Evolutionary conservation across 2,797 vertebrate genomes (phyloP).

Genomic region (Esox masquinongy): DNA sequence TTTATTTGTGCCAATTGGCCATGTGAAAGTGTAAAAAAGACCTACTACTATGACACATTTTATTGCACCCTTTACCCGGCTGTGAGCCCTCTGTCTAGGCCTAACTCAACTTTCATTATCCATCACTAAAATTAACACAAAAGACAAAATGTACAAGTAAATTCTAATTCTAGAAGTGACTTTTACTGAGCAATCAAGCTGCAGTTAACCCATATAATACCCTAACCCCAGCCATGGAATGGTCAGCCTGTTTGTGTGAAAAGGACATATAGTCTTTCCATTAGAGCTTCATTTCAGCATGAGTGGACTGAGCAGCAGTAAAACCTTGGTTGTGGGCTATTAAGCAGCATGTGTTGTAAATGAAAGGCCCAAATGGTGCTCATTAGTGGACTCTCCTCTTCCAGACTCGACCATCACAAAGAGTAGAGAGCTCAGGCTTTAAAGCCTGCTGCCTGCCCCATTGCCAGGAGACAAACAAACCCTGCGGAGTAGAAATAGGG

Average conservation of each 20-base stretch:
- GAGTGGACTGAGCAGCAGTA: constrained; percentile 48
- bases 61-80: neutral
- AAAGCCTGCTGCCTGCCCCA: constrained; percentile 16
- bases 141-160: neutral
- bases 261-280: constrained; percentile 50
- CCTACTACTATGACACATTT: neutral
- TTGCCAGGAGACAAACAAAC: constrained; percentile 50
- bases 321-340: constrained; percentile 62
- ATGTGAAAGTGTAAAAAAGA: neutral
- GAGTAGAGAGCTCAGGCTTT: constrained; percentile 32
- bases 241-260: constrained; percentile 31
- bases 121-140: neutral
- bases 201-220: constrained; percentile 30
- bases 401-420: constrained; percentile 47
- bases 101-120: neutral
- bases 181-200: constrained; percentile 25
- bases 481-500: constrained; percentile 32
- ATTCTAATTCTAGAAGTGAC: neutral
- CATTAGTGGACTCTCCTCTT: constrained; percentile 61
- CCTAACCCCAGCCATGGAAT: constrained; percentile 12
- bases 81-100: neutral
- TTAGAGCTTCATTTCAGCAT: constrained; percentile 44
- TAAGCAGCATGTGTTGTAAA: constrained; percentile 70
- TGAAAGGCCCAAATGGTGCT: constrained; percentile 66
- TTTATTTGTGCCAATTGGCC: neutral